Base-by-base conservation (phyloP, 1,140 invertebrate species). In the Cherax quadricarinatus region DNA sequence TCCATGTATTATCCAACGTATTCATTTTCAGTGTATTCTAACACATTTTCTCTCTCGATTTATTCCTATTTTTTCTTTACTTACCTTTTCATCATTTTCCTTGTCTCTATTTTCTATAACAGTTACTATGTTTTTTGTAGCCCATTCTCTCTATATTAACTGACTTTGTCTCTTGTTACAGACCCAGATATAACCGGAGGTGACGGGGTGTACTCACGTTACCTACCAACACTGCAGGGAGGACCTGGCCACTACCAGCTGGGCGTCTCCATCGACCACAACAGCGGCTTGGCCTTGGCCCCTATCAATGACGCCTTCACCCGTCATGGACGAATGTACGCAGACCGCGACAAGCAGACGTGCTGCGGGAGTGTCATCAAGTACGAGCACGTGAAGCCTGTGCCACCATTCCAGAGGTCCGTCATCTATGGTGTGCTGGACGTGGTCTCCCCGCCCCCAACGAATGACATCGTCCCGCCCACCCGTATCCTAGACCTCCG, bases 181-280 rank as follows among this genome's bases (percentile, higher is more conserved):
- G 97, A 96, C 95, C 96, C 96, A 4, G 97, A 97, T 94, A 95
- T 97, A 16, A 96, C 96, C 24, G 96, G 96, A 95, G 96, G 96
- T 12, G 97, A 97, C 94, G 97, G 97, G 21, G 95, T 97, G 21
- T 97, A 97, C 94, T 96, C 96, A 0, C 95, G 96, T 83, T 97
- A 96, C 93, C 96, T 96, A 66, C 93, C 93, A 1, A 86, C 62
- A 30, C 84, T 93, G 53, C 90, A 93, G 3, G 86, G 88, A 21
- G 78, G 84, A 49, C 88, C 84, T 24, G 95, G 95, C 14, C 91
- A 93, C 87, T 94, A 94, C 86, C 90, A 93, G 81, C 85, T 94
- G 73, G 89, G 89, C 41, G 92, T 94, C 51, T 49, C 62, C 24
- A 92, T 91, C 18, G 91, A 89, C 81, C 91, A 94, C 86, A 94